phyloP scores from a whole-genome alignment of 2,797 vertebrate species.

The Netta rufina region DNA sequence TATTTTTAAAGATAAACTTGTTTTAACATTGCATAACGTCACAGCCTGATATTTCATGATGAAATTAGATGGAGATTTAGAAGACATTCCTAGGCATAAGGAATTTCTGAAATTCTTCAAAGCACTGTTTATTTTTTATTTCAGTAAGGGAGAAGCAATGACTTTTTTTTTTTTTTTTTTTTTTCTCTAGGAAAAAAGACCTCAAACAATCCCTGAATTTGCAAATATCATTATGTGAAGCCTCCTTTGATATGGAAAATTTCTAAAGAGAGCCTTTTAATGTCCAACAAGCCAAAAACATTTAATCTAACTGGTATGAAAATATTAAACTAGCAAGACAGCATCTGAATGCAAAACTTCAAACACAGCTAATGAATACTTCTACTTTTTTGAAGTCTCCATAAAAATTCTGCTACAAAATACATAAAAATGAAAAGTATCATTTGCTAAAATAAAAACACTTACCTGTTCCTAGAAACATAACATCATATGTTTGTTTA shows the following conservation, averaged over 20 bases:
- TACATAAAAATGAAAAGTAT: neutral
- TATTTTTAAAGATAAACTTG: neutral
- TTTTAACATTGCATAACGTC: neutral
- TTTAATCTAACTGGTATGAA: neutral
- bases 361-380: neutral
- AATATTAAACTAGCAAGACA: neutral
- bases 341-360: neutral
- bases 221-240: neutral
- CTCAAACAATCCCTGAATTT: constrained; percentile 10
- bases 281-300: neutral
- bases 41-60: neutral
- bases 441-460: neutral
- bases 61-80: neutral
- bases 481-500: constrained; percentile 68
- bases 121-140: neutral
- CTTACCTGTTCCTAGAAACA: constrained; percentile 85
- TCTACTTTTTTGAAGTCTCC: neutral
- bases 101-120: neutral
- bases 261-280: constrained; percentile 7
- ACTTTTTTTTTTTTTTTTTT: neutral
- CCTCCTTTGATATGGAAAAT: constrained; percentile 33
- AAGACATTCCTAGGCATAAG: neutral
- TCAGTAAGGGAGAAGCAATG: neutral
- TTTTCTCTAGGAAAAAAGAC: neutral
- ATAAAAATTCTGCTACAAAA: neutral